A percentile compares a stretch with the other conserved stretches of the same genome.
These are phyloP conservation scores for Pandion haliaetus DNA, from an alignment of 2,113 vertebrate species.

Conservation along the genomic window DNA sequence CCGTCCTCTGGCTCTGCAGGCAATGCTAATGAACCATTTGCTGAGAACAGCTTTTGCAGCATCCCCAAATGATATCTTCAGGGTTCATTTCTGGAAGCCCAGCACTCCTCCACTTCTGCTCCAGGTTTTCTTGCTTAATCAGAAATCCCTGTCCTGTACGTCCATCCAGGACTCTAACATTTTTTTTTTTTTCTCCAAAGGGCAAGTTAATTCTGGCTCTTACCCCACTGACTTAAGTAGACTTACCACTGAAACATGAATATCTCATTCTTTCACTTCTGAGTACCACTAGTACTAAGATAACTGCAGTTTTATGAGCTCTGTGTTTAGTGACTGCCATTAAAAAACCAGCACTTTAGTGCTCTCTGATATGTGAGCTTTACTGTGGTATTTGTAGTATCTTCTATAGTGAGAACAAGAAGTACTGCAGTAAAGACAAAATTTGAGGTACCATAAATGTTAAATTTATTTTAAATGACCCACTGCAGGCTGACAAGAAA, in stretches of 20 bases:
- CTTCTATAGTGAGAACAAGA: background rate
- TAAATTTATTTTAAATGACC: conserved; percentile 11
- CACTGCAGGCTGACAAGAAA: background rate
- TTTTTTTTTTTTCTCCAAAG: background rate
- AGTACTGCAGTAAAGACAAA: conserved; percentile 6
- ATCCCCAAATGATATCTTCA: background rate
- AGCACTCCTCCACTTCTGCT: background rate
- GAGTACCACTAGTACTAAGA: background rate
- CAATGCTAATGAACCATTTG: background rate
- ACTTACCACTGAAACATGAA: background rate
- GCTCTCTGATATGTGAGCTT: conserved; percentile 28
- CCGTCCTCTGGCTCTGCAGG: background rate
- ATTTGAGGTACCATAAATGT: background rate
- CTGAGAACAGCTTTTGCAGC: background rate
- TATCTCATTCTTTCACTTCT: background rate
- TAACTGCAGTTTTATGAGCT: conserved; percentile 10
- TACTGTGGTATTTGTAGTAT: conserved; percentile 28
- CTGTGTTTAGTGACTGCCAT: background rate
- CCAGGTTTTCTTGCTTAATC: background rate
- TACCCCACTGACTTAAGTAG: background rate
- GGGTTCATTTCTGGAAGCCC: background rate
- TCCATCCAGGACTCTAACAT: background rate
- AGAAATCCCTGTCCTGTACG: background rate
- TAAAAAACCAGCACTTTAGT: background rate
- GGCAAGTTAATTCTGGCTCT: background rate